Percentiles rank a stretch among this genome's conserved stretches.
Conservation (phyloP, 2,113 vertebrate species). For the Muntiacus muntjak region DNA sequence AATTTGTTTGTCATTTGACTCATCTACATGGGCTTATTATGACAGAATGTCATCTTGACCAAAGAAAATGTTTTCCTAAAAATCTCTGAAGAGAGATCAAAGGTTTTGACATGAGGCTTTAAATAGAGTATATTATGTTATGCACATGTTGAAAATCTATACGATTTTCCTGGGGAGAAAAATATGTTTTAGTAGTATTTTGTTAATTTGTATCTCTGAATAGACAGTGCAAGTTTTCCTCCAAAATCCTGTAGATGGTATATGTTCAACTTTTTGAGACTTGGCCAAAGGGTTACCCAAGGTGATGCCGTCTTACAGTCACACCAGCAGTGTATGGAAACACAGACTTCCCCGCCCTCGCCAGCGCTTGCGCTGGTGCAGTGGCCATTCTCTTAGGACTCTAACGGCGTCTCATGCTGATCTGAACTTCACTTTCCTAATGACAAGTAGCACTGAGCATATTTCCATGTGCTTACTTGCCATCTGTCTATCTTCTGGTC, state of each 20-base stretch:
- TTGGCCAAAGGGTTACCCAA: neutral
- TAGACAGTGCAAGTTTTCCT: conserved; percentile 24
- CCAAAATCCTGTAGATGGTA: neutral
- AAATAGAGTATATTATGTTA: neutral
- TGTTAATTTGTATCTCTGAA: conserved; percentile 29
- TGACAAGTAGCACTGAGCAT: neutral
- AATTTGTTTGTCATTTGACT: conserved; percentile 40
- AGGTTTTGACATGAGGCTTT: conserved; percentile 7
- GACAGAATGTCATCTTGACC: conserved; percentile 40
- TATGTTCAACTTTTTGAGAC: conserved; percentile 1
- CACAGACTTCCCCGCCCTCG: neutral
- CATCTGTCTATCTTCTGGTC: neutral
- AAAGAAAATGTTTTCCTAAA: conserved; percentile 38
- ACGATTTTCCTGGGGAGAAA: neutral
- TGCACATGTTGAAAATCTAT: conserved; percentile 14
- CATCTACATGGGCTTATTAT: conserved; percentile 21
- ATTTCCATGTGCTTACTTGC: conserved; percentile 17
- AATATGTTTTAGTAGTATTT: neutral
- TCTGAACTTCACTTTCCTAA: neutral
- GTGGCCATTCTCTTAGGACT: neutral
- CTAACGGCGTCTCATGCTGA: neutral
- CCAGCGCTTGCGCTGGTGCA: neutral
- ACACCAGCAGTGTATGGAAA: neutral
- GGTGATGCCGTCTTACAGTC: neutral
- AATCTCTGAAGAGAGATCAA: conserved; percentile 51